Percentiles rank a stretch among this genome's conserved stretches.
Evolutionary conservation across 1,140 invertebrate species (phyloP).

Genomic region (Hypothenemus hampei): DNA sequence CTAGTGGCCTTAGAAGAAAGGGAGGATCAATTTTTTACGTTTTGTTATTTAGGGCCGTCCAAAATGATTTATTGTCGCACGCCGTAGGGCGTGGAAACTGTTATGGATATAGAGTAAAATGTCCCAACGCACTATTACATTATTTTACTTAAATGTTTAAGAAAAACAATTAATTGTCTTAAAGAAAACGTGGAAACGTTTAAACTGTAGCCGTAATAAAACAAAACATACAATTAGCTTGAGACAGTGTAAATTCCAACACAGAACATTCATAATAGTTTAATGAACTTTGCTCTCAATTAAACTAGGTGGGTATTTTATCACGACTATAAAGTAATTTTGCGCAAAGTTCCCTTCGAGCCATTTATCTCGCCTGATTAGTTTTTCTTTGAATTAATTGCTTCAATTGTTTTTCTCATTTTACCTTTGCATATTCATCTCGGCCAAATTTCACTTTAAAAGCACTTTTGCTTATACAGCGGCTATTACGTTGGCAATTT

Average conservation of each 20-base stretch:
- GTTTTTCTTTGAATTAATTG: slow-evolving; percentile 48
- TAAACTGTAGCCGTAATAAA: no score
- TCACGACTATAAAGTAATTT: slow-evolving; percentile 47
- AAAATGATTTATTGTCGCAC: not conserved
- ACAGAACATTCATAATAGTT: slow-evolving; percentile 29
- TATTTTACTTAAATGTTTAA: no score
- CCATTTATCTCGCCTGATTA: slow-evolving; percentile 48
- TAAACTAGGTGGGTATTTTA: slow-evolving; percentile 45
- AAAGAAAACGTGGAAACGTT: no score
- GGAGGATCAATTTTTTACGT: slow-evolving; percentile 1
- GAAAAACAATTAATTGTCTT: no score
- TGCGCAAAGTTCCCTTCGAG: slow-evolving; percentile 33
- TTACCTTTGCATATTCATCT: slow-evolving; percentile 43
- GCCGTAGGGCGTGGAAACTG: no score
- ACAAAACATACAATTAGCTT: slow-evolving; percentile 6
- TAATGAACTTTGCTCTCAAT: slow-evolving; percentile 44
- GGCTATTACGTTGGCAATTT: slow-evolving; percentile 33
- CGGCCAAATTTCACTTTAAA: slow-evolving; percentile 38
- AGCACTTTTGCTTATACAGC: slow-evolving; percentile 35
- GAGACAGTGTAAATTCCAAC: slow-evolving; percentile 17
- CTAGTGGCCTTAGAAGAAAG: slow-evolving; percentile 21
- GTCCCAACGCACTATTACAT: no score
- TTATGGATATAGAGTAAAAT: no score
- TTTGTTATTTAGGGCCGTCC: not conserved
- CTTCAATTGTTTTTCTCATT: slow-evolving; percentile 48